A percentile compares a stretch with the other conserved stretches of the same genome.
These are phyloP conservation scores for Phoenicopterus ruber DNA, from an alignment of 2,113 vertebrate species.

Conservation along the genomic window DNA sequence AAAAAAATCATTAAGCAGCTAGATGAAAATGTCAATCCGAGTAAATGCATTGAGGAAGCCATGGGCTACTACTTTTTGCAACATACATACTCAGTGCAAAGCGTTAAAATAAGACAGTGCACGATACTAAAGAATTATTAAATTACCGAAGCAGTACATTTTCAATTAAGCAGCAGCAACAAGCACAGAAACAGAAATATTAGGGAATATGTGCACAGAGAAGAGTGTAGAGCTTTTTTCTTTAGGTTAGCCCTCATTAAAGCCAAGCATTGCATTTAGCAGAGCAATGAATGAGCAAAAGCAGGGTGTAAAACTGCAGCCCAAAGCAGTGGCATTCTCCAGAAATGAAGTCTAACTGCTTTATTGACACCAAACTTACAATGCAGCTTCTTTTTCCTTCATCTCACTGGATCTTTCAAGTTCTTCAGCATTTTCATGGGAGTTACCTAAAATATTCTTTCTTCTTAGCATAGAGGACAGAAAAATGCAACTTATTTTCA, in stretches of 20 bases:
- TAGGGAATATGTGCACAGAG: neutral
- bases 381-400: constrained; percentile 91
- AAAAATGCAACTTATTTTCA: constrained; percentile 66
- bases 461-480: constrained; percentile 78
- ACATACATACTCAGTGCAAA: neutral
- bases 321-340: neutral
- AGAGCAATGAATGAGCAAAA: constrained; percentile 12
- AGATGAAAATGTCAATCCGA: neutral
- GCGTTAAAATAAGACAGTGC: neutral
- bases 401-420: constrained; percentile 85
- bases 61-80: neutral
- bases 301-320: constrained; percentile 13
- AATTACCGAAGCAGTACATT: neutral
- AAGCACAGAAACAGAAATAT: neutral
- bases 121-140: neutral
- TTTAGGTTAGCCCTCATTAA: neutral
- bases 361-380: constrained; percentile 80
- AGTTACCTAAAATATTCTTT: constrained; percentile 84
- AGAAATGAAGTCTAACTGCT: neutral
- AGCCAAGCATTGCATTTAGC: neutral
- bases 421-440: constrained; percentile 81
- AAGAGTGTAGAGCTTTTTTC: neutral
- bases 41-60: neutral
- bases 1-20: neutral
- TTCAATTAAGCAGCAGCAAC: neutral